These are phyloP conservation scores for Caenorhabditis sulstoni DNA, from an alignment of 2,888 invertebrate species.

Conservation along the genomic window DNA sequence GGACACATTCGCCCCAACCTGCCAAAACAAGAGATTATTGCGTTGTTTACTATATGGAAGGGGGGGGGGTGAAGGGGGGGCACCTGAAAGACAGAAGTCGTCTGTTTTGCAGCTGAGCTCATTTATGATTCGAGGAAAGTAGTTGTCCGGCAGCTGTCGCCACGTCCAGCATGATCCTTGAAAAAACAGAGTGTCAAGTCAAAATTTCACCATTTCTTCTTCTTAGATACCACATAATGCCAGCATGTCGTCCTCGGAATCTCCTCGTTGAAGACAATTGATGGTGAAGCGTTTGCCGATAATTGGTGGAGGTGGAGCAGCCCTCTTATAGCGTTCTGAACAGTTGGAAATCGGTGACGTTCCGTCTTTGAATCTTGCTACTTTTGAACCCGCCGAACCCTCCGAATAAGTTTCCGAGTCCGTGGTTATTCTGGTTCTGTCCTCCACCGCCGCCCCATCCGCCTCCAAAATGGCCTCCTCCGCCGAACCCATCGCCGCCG, in stretches of 20 bases:
- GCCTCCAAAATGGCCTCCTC: conserved; percentile 48
- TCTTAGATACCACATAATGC: conserved; percentile 44
- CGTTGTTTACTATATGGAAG: background rate
- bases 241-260: conserved; percentile 70
- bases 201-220: background rate
- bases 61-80: background rate
- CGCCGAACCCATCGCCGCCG: conserved; percentile 46
- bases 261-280: conserved; percentile 75
- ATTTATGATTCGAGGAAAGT: conserved; percentile 77
- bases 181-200: conserved; percentile 11
- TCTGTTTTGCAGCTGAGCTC: conserved; percentile 74
- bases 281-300: conserved; percentile 74
- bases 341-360: background rate
- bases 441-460: conserved; percentile 55
- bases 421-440: conserved; percentile 27
- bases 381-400: conserved; percentile 40
- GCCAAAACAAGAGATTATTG: conserved; percentile 5
- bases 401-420: conserved; percentile 5
- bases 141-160: conserved; percentile 76
- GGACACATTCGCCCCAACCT: conserved; percentile 79
- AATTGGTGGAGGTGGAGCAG: conserved; percentile 24
- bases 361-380: conserved; percentile 10
- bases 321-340: conserved; percentile 52
- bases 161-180: conserved; percentile 77
- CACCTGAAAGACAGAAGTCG: conserved; percentile 77